Evolutionary conservation across 2,888 invertebrate genomes (phyloP), one percentile per base, ranked within the genome.

Genomic region (Fragum whitleyi): DNA sequence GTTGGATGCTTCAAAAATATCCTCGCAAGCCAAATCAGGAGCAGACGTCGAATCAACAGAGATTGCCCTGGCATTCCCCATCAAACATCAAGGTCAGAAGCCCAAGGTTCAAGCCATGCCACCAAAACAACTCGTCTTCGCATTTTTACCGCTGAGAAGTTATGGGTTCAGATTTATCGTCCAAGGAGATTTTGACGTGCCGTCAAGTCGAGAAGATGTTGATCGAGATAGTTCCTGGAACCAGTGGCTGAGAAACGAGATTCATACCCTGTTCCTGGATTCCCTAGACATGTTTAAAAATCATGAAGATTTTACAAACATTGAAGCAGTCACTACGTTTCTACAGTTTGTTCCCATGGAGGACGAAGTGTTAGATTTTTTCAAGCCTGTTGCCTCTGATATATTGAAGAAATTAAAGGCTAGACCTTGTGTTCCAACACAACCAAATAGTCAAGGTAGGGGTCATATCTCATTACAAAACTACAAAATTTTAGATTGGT

Each of bases 171-270:
- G 92, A 29, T 94, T 94, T 79, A 90, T 94, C 55, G 85, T 94
- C 1, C 94, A 94, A 90, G 93, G 92, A 77, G 94, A 94, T 86
- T 94, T 94, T 92, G 94, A 94, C 79, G 91, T 94, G 3, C 94
- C 94, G 0, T 93, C 94, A 11, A 94, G 93, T 51, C 89, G 94
- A 71, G 94, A 94, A 81, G 94, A 94, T 73, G 92, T 94, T 5
- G 92, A 92, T 76, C 81, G 89, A 29, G 94, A 94, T 89, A 93
- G 92, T 76, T 83, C 91, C 14, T 94, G 94, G 94, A 94, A 94
- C 86, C 93, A 94, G 85, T 93, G 93, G 93, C 88, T 94, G 39
- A 83, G 92, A 57, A 91, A 88, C 83, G 92, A 92, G 74, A 89
- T 93, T 26, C 93, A 91, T 80, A 84, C 83, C 5, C 87, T 92